These are phyloP conservation scores for Calidris pygmaea DNA, from an alignment of 2,113 vertebrate species.

Conservation along the genomic window DNA sequence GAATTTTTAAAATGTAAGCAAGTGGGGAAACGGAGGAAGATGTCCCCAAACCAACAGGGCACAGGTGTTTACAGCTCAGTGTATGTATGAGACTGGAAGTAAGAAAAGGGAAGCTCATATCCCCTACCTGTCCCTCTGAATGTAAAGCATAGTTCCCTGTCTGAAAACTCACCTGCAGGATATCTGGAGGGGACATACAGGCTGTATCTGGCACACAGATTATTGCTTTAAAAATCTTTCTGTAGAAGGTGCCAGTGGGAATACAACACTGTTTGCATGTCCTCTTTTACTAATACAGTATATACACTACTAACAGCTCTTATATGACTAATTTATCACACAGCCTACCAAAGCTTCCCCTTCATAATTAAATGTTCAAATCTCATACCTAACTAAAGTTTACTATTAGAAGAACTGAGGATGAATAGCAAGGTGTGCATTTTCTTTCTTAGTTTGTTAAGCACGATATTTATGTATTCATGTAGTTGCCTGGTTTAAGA, in stretches of 20 bases:
- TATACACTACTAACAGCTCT: background rate
- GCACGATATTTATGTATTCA: background rate
- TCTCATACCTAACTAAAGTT: background rate
- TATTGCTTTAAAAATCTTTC: background rate
- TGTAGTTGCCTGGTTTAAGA: conserved; percentile 30
- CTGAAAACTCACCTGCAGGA: background rate
- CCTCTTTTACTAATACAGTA: background rate
- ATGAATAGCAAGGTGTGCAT: background rate
- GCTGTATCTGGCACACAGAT: background rate
- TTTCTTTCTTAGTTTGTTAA: background rate
- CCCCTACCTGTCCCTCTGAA: background rate
- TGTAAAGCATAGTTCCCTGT: background rate
- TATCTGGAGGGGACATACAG: background rate
- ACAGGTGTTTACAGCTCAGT: background rate
- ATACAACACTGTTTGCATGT: background rate
- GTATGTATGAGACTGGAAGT: background rate
- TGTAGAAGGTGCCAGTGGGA: background rate
- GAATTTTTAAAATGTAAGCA: background rate
- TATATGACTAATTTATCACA: background rate
- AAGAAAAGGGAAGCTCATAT: background rate
- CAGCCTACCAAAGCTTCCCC: background rate
- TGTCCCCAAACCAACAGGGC: background rate
- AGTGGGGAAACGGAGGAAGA: background rate
- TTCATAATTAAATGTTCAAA: background rate
- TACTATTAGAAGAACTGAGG: background rate